Conservation (phyloP, 1,140 invertebrate genomes). For the Camponotus floridanus region DNA sequence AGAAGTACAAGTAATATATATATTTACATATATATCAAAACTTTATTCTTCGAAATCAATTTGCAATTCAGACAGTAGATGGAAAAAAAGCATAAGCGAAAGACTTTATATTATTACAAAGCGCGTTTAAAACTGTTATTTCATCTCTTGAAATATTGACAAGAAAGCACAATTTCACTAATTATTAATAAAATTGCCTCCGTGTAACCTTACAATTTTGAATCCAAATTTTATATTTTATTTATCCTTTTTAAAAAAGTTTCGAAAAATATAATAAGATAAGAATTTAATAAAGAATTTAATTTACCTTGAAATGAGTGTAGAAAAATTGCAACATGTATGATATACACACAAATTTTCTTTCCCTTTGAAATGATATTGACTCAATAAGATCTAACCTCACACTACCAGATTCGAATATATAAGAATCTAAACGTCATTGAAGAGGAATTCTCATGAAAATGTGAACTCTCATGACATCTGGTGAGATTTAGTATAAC, state of each 20-base stretch:
- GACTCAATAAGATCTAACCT: not conserved
- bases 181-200: slow-evolving; percentile 2
- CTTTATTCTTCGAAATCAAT: not conserved
- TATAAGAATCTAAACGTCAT: too few species aligned
- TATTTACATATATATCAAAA: too few species aligned
- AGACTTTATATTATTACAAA: not conserved
- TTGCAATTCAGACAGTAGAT: not conserved
- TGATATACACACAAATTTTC: not conserved
- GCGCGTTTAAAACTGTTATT: slow-evolving; percentile 13
- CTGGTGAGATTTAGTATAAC: not conserved
- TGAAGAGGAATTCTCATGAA: not conserved
- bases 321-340: not conserved
- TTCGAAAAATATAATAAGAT: slow-evolving; percentile 28
- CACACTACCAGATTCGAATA: too few species aligned
- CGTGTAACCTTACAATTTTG: not conserved
- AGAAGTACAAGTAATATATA: too few species aligned
- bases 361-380: not conserved
- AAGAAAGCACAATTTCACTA: not conserved
- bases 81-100: not conserved
- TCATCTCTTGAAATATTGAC: not conserved
- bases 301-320: not conserved
- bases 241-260: slow-evolving; percentile 4
- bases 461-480: not conserved
- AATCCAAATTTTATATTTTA: not conserved
- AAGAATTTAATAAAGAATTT: slow-evolving; percentile 11